A percentile compares a stretch with the other conserved stretches of the same genome.
phyloP scores from a whole-genome alignment of 2,113 vertebrate genomes.

The Irena cyanogastra region DNA sequence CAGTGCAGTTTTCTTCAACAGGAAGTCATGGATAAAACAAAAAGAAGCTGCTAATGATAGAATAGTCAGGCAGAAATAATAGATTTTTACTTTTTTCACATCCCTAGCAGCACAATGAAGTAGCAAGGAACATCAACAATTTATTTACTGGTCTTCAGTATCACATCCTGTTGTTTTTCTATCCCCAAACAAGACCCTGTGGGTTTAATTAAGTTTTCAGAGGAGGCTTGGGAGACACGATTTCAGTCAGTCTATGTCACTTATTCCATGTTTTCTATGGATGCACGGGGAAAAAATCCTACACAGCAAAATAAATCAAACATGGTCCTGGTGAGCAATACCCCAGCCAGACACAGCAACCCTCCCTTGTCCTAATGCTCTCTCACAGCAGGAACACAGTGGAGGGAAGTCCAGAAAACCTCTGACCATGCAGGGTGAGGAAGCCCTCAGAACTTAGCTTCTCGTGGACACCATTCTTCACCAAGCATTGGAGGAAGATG shows the following conservation, averaged over 20 bases:
- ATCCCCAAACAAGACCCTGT: constrained; percentile 48
- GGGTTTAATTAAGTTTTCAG: constrained; percentile 59
- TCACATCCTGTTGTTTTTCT: constrained; percentile 24
- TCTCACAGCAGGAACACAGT: not conserved
- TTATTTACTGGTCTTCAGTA: constrained; percentile 40
- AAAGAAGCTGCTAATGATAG: constrained; percentile 34
- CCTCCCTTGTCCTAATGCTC: not conserved
- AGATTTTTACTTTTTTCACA: not conserved
- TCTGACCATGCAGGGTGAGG: not conserved
- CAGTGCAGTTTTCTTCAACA: not conserved
- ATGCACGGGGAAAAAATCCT: not conserved
- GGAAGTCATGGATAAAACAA: constrained; percentile 27
- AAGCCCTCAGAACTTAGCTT: not conserved
- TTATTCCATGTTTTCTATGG: constrained; percentile 16
- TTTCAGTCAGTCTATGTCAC: constrained; percentile 26
- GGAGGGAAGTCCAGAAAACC: not conserved
- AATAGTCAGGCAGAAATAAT: constrained; percentile 30
- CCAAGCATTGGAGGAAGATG: not conserved
- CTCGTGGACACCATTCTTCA: not conserved
- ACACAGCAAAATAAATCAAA: not conserved
- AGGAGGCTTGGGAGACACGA: not conserved
- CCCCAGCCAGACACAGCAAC: not conserved
- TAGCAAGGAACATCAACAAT: constrained; percentile 3
- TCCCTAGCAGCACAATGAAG: not conserved
- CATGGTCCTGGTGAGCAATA: not conserved